Base-by-base conservation (phyloP, 2,888 invertebrate species). In the Hetaerina titia region DNA sequence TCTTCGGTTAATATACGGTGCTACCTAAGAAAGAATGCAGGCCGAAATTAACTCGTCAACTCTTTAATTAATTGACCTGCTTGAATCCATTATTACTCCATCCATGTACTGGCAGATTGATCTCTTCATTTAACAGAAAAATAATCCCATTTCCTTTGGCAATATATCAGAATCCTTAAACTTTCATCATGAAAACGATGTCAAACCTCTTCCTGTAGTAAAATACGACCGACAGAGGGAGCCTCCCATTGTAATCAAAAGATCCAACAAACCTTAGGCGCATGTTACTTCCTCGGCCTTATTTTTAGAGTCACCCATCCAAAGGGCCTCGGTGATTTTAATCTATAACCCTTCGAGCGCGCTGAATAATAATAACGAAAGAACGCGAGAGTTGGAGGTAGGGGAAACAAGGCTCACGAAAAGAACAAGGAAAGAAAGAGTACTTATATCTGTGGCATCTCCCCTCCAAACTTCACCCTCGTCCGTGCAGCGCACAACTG, bases 311-410 rank as follows among this genome's bases (percentile, higher is more conserved):
- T 22, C 45, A 9, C 13, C 9, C 45, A 19, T 90, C 64, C 31
- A 45, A 63, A 15, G 56, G 31, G 90, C 58, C 90, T n/a, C 9
- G 81, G 45, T 56, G 69, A 92, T 92, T 69, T 92, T 90, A 90
- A 92, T 92, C 92, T 92, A 2, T 69, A 45, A 64, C 92, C 69
- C 57, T 22, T 89, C n/a, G 89, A 22, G 56, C 45, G 69, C 0
- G 45, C 45, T 57, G 92, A 19, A 92, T 92, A 92, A 92, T 92
- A 74, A 92, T 92, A 92, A 92, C 19, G 69, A 92, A 69, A 60
- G 60, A 60, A 90, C 11, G 60, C 6, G 17, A n/a, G 89, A 45
- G 60, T 17, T 17, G 60, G 60, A 81, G 31, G 6, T 11, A 31
- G 81, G 7, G 22, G 69, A 69, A 69, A 19, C 22, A 22, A 6